Evolutionary conservation across 2,113 vertebrate genomes (phyloP).

Genomic region (Suncus etruscus): DNA sequence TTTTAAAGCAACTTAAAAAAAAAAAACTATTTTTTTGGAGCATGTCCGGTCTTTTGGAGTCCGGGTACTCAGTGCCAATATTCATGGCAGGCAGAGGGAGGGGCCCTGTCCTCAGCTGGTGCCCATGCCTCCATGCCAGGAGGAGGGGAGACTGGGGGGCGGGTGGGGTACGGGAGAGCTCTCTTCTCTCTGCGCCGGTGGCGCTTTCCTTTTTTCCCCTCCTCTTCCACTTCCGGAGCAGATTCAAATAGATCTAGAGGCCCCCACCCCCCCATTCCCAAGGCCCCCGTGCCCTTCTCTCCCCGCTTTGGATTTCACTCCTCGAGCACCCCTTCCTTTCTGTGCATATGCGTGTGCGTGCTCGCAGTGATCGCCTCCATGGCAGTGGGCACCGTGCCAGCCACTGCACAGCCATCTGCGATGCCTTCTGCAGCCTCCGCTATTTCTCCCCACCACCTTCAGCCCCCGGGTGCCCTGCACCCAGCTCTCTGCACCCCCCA

Average conservation of each 20-base stretch:
- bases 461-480: slow-evolving; percentile 59
- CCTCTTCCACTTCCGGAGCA: slow-evolving; percentile 83
- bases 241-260: slow-evolving; percentile 79
- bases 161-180: slow-evolving; percentile 75
- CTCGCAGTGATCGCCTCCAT: slow-evolving; percentile 69
- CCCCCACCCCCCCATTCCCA: slow-evolving; percentile 78
- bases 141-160: slow-evolving; percentile 75
- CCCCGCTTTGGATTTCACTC: slow-evolving; percentile 71
- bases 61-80: slow-evolving; percentile 75
- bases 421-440: slow-evolving; percentile 81
- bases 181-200: slow-evolving; percentile 75
- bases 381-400: slow-evolving; percentile 84
- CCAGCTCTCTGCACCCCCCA: slow-evolving; percentile 67
- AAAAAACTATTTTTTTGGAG: slow-evolving; percentile 77
- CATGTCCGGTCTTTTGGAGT: slow-evolving; percentile 63
- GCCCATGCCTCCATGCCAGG: slow-evolving; percentile 80
- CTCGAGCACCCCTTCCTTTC: slow-evolving; percentile 71
- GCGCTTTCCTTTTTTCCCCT: slow-evolving; percentile 68
- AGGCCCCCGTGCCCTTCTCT: slow-evolving; percentile 76
- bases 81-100: slow-evolving; percentile 75
- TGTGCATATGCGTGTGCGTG: slow-evolving; percentile 53
- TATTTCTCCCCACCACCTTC: slow-evolving; percentile 76
- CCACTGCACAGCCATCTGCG: slow-evolving; percentile 82
- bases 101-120: slow-evolving; percentile 80
- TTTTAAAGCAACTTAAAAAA: slow-evolving; percentile 76